Conservation (phyloP, 1,140 invertebrate species). For the Eciton burchellii region DNA sequence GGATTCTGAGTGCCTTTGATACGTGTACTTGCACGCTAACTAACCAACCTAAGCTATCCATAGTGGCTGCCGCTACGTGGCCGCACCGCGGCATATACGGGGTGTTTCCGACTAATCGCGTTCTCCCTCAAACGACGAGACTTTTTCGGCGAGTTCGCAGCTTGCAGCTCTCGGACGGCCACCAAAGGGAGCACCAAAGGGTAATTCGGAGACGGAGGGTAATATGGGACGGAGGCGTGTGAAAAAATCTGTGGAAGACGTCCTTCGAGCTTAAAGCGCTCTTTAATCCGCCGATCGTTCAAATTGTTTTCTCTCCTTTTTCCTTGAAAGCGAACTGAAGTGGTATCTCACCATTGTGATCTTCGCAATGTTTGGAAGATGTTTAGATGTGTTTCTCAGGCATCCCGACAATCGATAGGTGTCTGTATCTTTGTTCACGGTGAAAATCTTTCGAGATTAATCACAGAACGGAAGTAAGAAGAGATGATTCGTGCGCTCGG, state of each 20-base stretch:
- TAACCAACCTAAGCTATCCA: constrained; percentile 85
- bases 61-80: constrained; percentile 55
- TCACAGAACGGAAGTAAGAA: neutral
- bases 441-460: too few relatives aligned
- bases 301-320: too few relatives aligned
- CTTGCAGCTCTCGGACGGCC: neutral
- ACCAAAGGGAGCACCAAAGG: neutral
- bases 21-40: constrained; percentile 86
- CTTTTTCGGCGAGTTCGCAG: neutral
- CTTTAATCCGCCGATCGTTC: neutral
- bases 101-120: constrained; percentile 28
- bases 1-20: constrained; percentile 86
- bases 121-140: neutral
- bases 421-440: too few relatives aligned
- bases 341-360: too few relatives aligned
- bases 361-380: too few relatives aligned
- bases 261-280: neutral
- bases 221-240: too few relatives aligned
- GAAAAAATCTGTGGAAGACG: neutral
- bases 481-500: neutral
- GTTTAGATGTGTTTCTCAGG: too few relatives aligned
- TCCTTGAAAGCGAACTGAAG: too few relatives aligned
- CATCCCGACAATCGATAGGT: constrained; percentile 3
- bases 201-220: neutral
- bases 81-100: constrained; percentile 35